Conservation (phyloP, 2,113 vertebrate species). For the Cyphomyrus discorhynchus region DNA sequence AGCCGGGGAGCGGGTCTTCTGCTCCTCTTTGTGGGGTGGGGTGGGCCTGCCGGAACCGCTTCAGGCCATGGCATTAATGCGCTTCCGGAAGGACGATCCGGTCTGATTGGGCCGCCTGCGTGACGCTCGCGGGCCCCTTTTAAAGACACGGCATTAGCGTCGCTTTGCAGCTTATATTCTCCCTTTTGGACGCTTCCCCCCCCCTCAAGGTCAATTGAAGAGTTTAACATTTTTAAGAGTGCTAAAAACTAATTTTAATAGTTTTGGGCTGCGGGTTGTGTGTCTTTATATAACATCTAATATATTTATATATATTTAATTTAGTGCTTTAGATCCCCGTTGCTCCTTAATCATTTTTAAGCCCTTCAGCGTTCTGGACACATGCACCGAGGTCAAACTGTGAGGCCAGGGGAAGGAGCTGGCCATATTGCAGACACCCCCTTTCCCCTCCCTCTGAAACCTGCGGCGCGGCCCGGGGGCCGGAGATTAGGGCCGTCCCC, state of each 20-base stretch:
- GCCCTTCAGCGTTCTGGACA: slow-evolving; percentile 60
- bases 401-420: slow-evolving; percentile 64
- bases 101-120: slow-evolving; percentile 4
- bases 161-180: not conserved
- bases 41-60: slow-evolving; percentile 21
- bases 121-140: not conserved
- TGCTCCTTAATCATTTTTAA: slow-evolving; percentile 66
- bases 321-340: slow-evolving; percentile 9
- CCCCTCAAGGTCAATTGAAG: not conserved
- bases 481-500: slow-evolving; percentile 58
- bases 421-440: slow-evolving; percentile 63
- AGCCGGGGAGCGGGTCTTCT: slow-evolving; percentile 6
- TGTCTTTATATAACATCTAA: not conserved
- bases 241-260: not conserved
- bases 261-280: not conserved
- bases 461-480: slow-evolving; percentile 51
- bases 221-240: not conserved
- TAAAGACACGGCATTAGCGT: not conserved
- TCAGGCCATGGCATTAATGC: slow-evolving; percentile 12
- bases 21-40: slow-evolving; percentile 20
- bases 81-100: slow-evolving; percentile 20
- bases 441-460: slow-evolving; percentile 44
- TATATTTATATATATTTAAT: not conserved
- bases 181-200: not conserved
- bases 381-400: slow-evolving; percentile 66